phyloP scores from a whole-genome alignment of 2,888 invertebrate genomes.

The Nomada ferruginata region DNA sequence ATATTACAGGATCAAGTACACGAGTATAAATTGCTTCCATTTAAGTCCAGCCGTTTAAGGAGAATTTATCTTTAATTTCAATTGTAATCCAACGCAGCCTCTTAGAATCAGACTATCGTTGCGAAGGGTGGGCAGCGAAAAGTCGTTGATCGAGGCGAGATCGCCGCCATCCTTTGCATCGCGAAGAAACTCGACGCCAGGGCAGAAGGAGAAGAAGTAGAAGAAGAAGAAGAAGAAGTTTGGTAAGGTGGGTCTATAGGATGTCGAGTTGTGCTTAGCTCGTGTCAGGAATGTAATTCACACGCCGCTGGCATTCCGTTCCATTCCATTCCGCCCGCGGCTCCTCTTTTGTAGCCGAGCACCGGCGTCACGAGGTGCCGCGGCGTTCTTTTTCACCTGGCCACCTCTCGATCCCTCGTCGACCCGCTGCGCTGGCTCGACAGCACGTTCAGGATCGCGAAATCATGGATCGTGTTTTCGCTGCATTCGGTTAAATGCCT shows the following conservation, averaged over 20 bases:
- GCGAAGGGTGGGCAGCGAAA: conserved; percentile 44
- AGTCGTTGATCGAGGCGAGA: conserved; percentile 55
- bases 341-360: conserved; percentile 72
- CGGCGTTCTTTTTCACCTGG: conserved; percentile 62
- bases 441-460: conserved; percentile 50
- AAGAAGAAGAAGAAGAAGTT: conserved; percentile 67
- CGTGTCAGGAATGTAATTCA: conserved; percentile 83
- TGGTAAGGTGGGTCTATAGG: conserved; percentile 74
- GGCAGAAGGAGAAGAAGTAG: conserved; percentile 46
- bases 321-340: conserved; percentile 76
- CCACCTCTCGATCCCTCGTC: conserved; percentile 47
- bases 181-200: conserved; percentile 40
- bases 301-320: conserved; percentile 81
- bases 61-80: neutral
- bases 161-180: conserved; percentile 35
- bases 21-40: neutral
- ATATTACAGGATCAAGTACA: neutral
- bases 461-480: conserved; percentile 49
- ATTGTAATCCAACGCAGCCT: neutral
- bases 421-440: conserved; percentile 36
- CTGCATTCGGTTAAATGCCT: conserved; percentile 56
- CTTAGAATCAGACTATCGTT: conserved; percentile 37
- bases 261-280: conserved; percentile 79
- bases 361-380: conserved; percentile 54
- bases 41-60: neutral